These are phyloP conservation scores for Sardina pilchardus DNA, from an alignment of 2,113 vertebrate species.

Conservation along the genomic window DNA sequence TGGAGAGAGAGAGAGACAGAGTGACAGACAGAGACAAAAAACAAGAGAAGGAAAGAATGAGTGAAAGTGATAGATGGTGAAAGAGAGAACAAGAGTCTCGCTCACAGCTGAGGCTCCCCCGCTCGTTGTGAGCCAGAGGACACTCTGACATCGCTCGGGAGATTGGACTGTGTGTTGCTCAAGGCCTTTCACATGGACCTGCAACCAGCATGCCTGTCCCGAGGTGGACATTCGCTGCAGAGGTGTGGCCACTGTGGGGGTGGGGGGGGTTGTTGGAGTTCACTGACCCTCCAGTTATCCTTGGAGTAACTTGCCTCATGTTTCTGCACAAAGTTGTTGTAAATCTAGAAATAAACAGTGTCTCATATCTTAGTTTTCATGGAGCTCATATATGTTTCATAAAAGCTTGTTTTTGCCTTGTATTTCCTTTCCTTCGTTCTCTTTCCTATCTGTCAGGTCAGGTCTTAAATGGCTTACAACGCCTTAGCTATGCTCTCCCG, in stretches of 20 bases:
- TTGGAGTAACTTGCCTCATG: background rate
- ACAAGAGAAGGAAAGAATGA: background rate
- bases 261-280: background rate
- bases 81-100: background rate
- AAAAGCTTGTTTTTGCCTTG: background rate
- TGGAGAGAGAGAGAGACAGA: background rate
- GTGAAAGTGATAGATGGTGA: background rate
- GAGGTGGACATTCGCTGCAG: background rate
- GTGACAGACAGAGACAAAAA: too few relatives aligned
- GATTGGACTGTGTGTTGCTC: slow-evolving; percentile 33
- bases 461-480: background rate
- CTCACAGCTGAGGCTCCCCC: background rate
- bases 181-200: slow-evolving; percentile 26
- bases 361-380: background rate
- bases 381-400: background rate
- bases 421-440: background rate
- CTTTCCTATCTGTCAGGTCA: background rate
- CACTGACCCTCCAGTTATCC: background rate
- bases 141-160: slow-evolving; percentile 33
- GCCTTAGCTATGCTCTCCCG: background rate
- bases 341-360: background rate
- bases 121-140: slow-evolving; percentile 20
- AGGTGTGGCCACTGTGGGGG: background rate
- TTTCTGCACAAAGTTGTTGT: background rate
- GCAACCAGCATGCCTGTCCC: slow-evolving; percentile 2